Percentiles rank a stretch among this genome's conserved stretches.
These are phyloP conservation scores for Platycheirus rosarum DNA, from an alignment of 2,888 invertebrate species.

Conservation along the genomic window DNA sequence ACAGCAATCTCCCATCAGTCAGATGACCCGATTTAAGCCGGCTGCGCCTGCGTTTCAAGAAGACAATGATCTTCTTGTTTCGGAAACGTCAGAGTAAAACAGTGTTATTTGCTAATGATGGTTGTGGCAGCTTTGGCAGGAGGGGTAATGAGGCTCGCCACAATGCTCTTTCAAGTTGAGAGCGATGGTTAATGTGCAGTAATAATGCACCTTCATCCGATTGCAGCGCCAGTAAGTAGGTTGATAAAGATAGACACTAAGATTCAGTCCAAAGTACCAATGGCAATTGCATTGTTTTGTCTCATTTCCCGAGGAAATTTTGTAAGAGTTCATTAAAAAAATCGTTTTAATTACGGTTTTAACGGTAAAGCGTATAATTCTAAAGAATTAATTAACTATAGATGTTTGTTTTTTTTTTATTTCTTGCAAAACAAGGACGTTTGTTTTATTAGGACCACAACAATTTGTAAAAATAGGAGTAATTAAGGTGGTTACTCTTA, in stretches of 20 bases:
- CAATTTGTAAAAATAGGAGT: slow-evolving; percentile 60
- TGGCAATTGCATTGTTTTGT: slow-evolving; percentile 40
- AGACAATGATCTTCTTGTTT: slow-evolving; percentile 66
- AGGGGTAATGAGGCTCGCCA: slow-evolving; percentile 57
- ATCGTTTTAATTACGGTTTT: slow-evolving; percentile 50
- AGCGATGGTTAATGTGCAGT: slow-evolving; percentile 53
- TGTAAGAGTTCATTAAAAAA: slow-evolving; percentile 69
- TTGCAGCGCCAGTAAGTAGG: slow-evolving; percentile 50
- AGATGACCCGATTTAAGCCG: slow-evolving; percentile 34
- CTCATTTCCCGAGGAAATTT: slow-evolving; percentile 41
- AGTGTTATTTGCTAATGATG: slow-evolving; percentile 41
- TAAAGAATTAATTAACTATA: slow-evolving; percentile 57
- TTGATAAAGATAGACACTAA: slow-evolving; percentile 55
- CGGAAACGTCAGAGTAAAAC: slow-evolving; percentile 59
- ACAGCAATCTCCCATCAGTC: slow-evolving; percentile 22
- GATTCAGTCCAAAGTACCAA: slow-evolving; percentile 23
- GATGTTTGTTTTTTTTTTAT: slow-evolving; percentile 30
- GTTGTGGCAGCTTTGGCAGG: slow-evolving; percentile 3
- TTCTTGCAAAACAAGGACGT: slow-evolving; percentile 70
- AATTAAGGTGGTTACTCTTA: neutral
- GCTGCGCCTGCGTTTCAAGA: slow-evolving; percentile 27
- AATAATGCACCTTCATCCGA: slow-evolving; percentile 59
- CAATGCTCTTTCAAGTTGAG: slow-evolving; percentile 25
- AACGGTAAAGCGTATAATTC: slow-evolving; percentile 55
- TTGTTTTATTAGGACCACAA: slow-evolving; percentile 50